Evolutionary conservation across 2,888 invertebrate genomes (phyloP).

Genomic region (Allolobophora icterica): DNA sequence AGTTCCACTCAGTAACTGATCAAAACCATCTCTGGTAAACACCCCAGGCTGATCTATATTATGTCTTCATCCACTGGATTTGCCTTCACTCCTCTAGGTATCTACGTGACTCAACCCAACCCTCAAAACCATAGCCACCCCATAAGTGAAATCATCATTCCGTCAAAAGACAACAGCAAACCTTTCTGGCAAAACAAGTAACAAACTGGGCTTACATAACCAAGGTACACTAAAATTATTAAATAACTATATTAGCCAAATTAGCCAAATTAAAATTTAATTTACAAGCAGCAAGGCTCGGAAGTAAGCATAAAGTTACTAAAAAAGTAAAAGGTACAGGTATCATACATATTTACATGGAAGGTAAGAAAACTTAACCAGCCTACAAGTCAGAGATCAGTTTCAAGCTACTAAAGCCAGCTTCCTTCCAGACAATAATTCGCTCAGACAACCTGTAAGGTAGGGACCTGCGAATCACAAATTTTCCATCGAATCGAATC

Average conservation of each 20-base stretch:
- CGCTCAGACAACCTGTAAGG: too few relatives aligned
- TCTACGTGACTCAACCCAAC: not conserved
- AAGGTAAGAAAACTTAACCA: not conserved
- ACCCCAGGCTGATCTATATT: not conserved
- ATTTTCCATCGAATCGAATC: too few relatives aligned
- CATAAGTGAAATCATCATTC: not conserved
- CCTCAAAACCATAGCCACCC: not conserved
- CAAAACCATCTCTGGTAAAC: not conserved
- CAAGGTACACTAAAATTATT: too few relatives aligned
- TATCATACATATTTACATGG: not conserved
- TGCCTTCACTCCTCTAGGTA: not conserved
- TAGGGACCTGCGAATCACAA: too few relatives aligned
- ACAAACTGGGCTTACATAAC: not conserved
- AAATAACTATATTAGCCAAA: not conserved
- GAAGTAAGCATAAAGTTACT: not conserved
- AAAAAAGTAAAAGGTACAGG: not conserved
- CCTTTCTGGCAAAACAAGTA: not conserved
- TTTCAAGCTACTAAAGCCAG: not conserved
- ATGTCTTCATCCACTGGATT: not conserved
- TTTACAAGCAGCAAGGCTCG: not conserved
- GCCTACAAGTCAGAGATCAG: not conserved
- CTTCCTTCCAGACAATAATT: too few relatives aligned
- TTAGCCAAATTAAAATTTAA: not conserved
- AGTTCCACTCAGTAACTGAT: constrained; percentile 1
- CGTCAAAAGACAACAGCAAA: not conserved